Evolutionary conservation across 2,797 vertebrate genomes (phyloP).

Genomic region (Iguana delicatissima): DNA sequence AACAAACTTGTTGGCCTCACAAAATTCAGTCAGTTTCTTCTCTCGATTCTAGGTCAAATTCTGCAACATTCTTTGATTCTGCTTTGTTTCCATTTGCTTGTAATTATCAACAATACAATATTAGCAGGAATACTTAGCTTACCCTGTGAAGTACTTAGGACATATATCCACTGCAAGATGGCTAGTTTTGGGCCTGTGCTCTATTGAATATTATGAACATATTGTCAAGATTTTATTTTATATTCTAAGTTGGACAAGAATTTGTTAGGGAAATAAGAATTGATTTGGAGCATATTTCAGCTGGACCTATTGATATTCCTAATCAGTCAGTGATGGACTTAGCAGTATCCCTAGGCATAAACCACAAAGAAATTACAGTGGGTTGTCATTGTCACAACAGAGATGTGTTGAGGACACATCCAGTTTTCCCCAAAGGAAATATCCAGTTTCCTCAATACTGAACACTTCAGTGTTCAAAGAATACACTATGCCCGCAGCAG

Average conservation of each 20-base stretch:
- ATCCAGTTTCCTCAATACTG: not conserved
- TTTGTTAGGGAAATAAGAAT: not conserved
- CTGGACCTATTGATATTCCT: not conserved
- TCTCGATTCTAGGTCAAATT: too few species aligned
- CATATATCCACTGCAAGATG: not conserved
- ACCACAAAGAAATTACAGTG: not conserved
- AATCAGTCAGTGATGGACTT: not conserved
- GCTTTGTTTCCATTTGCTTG: too few species aligned
- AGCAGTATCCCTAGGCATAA: not conserved
- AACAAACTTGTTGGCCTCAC: too few species aligned
- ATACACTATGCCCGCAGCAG: not conserved
- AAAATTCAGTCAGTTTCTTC: too few species aligned
- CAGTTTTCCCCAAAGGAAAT: not conserved
- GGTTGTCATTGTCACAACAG: too few species aligned
- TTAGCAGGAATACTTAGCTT: too few species aligned
- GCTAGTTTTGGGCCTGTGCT: not conserved
- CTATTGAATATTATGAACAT: too few species aligned
- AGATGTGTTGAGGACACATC: not conserved
- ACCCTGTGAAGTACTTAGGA: too few species aligned
- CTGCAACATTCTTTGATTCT: too few species aligned
- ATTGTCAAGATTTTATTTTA: not conserved
- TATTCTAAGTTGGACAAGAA: not conserved
- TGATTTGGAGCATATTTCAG: not conserved
- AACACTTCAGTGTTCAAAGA: not conserved
- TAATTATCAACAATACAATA: too few species aligned